Evolutionary conservation across 2,797 vertebrate genomes (phyloP).

Genomic region (Clamator glandarius): DNA sequence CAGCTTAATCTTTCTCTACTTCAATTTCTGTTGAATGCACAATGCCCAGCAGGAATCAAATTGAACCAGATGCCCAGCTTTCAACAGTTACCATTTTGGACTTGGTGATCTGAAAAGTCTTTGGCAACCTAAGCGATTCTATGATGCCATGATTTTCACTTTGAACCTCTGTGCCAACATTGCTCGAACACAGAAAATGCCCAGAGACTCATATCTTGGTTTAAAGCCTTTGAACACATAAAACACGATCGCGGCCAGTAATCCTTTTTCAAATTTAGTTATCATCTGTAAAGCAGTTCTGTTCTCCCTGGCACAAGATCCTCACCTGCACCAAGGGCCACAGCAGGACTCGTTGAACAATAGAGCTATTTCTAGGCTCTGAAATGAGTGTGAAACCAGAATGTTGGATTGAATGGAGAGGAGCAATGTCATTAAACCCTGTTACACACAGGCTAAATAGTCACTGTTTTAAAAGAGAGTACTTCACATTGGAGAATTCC

Average conservation of each 20-base stretch:
- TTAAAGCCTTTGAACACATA: neutral
- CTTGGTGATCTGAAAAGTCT: too few species aligned
- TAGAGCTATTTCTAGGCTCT: neutral
- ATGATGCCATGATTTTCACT: neutral
- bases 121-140: too few species aligned
- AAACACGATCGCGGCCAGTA: neutral
- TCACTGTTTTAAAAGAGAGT: constrained; percentile 70
- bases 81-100: neutral
- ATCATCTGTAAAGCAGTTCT: neutral
- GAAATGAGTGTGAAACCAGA: constrained; percentile 27
- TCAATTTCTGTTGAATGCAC: neutral
- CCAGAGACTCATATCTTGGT: neutral
- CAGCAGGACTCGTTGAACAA: neutral
- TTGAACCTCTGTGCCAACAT: neutral
- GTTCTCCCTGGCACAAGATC: neutral
- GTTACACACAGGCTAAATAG: constrained; percentile 46
- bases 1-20: neutral
- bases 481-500: constrained; percentile 71
- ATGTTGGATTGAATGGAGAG: constrained; percentile 65
- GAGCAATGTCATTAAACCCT: constrained; percentile 60
- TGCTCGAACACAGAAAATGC: neutral
- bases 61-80: neutral
- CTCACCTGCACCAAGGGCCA: neutral
- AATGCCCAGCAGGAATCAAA: neutral
- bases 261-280: neutral